Evolutionary conservation across 1,140 invertebrate genomes (phyloP).

Genomic region (Hirudo medicinalis): DNA sequence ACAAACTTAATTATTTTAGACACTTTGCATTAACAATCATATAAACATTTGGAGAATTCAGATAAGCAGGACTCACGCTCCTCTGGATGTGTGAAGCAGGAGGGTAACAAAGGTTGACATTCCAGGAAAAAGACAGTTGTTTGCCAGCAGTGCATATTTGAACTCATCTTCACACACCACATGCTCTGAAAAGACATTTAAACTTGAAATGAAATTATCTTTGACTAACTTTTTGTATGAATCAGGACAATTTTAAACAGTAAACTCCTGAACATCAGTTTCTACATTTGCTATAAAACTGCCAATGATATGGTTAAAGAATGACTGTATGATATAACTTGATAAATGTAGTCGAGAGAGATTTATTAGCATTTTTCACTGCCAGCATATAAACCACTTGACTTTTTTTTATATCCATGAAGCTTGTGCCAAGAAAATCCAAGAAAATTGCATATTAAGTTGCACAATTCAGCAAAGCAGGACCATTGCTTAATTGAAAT

Average conservation of each 20-base stretch:
- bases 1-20: too few relatives aligned
- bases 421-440: too few relatives aligned
- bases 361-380: too few relatives aligned
- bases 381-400: neutral
- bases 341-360: too few relatives aligned
- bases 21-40: too few relatives aligned
- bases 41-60: neutral
- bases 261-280: too few relatives aligned
- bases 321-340: neutral
- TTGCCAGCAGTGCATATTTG: constrained; percentile 88
- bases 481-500: too few relatives aligned
- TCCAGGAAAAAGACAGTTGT: constrained; percentile 93
- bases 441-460: too few relatives aligned
- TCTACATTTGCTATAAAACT: neutral
- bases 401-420: neutral
- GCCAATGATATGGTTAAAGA: neutral
- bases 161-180: constrained; percentile 93
- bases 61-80: constrained; percentile 61
- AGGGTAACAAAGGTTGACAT: constrained; percentile 89
- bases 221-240: neutral
- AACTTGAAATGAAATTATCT: neutral
- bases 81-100: constrained; percentile 81
- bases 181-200: constrained; percentile 50
- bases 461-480: too few relatives aligned
- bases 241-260: too few relatives aligned